phyloP scores from a whole-genome alignment of 1,140 invertebrate species.

The Brachionus rotundiformis region DNA sequence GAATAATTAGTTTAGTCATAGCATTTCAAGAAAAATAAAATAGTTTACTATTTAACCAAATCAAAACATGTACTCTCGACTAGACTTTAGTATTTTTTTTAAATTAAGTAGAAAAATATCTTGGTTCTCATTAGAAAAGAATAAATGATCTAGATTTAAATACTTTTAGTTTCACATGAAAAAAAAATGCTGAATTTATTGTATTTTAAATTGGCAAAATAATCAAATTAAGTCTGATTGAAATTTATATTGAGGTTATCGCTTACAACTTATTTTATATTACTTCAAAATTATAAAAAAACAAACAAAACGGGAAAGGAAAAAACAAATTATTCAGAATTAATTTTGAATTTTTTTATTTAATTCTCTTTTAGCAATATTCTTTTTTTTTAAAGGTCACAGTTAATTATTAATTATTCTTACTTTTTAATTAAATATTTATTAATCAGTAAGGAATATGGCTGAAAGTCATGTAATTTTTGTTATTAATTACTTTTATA shows the following conservation, averaged over 20 bases:
- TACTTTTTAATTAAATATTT: not conserved
- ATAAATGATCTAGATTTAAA: slow-evolving; percentile 12
- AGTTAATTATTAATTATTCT: not conserved
- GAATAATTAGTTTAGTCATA: slow-evolving; percentile 42
- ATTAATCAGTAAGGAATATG: not conserved
- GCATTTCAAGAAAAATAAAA: slow-evolving; percentile 9
- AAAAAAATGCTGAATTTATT: not conserved
- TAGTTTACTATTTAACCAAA: not conserved
- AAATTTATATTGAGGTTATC: not conserved
- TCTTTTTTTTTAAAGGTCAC: not conserved
- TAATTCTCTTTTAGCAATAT: not conserved
- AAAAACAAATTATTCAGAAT: not conserved
- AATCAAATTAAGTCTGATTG: not conserved
- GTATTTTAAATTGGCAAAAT: not conserved
- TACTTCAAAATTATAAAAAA: not conserved
- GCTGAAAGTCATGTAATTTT: not conserved
- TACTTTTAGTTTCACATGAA: not conserved
- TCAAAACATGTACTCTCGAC: slow-evolving; percentile 27
- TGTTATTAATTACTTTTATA: not conserved
- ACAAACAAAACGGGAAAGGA: not conserved
- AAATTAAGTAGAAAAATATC: not conserved
- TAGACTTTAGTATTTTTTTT: slow-evolving; percentile 22
- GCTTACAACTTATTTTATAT: not conserved
- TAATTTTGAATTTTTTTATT: not conserved
- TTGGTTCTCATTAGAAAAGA: slow-evolving; percentile 29